Base-by-base conservation (phyloP, 2,888 invertebrate genomes). In the Luffia ferchaultella region DNA sequence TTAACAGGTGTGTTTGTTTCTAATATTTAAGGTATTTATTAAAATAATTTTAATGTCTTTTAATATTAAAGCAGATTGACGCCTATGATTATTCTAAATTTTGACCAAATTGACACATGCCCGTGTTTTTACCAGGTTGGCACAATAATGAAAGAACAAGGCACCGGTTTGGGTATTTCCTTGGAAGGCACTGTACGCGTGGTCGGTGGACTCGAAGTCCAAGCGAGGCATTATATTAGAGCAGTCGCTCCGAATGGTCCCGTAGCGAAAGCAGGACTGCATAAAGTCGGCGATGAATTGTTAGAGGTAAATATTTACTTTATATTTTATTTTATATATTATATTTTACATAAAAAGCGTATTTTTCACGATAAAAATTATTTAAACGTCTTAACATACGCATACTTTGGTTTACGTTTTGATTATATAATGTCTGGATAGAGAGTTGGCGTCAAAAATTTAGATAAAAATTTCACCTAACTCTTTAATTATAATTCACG, bases 171-270 rank as follows among this genome's bases (percentile, higher is more conserved):
- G 20, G 96, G 97, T 0, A 95, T 97, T 57, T 96, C 95, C 44
- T 77, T 96, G 50, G 96, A 96, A 69, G 96, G 97, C 12, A 97
- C 97, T 0, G 96, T 96, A 3, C 93, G 97, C 54, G 95, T 97
- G 17, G 80, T 80, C 15, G 93, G 91, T 54, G 93, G 93, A 58
- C 95, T 95, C 0, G 90, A 91, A 61, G 91, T 96, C 9, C 88
- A 95, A 52, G 96, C 97, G 1, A 92, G 97, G 67, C 97, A 97
- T 73, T 96, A 95, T 75, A 96, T 97, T 59, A 86, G 96, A 49
- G 94, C 94, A 18, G 92, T 97, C 54, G 86, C 96, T 9, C 91
- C 93, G 0, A 90, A 92, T 61, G 96, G 97, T 1, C 96, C 97
- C 0, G 93, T 96, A 0, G 95, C 95, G 0, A 82, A 86, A 55